A percentile compares a stretch with the other conserved stretches of the same genome.
Conservation (phyloP, 2,888 invertebrate species). For the Agapetus fuscipes region DNA sequence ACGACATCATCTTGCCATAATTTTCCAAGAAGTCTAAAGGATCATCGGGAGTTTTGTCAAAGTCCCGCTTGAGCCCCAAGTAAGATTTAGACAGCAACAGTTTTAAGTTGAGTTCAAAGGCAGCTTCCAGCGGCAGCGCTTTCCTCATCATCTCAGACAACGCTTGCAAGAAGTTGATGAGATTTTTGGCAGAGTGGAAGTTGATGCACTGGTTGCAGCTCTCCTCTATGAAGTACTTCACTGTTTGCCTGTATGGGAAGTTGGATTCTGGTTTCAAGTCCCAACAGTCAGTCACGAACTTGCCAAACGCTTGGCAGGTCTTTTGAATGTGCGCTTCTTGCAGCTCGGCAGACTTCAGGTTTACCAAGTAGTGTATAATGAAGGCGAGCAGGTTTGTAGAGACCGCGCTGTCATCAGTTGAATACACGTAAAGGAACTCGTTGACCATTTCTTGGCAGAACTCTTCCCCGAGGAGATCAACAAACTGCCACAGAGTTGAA, state of each 20-base stretch:
- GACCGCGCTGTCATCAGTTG: constrained; percentile 1
- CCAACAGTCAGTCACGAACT: constrained; percentile 13
- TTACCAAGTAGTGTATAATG: constrained; percentile 10
- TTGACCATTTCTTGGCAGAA: constrained; percentile 21
- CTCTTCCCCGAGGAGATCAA: constrained; percentile 23
- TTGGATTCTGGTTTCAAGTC: constrained; percentile 5
- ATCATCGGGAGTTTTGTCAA: no score
- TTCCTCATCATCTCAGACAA: constrained; percentile 9
- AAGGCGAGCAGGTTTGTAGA: constrained; percentile 8
- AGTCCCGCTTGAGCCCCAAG: constrained; percentile 1
- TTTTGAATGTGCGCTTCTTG: constrained; percentile 9
- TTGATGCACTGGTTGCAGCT: constrained; percentile 9
- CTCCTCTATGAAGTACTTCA: constrained; percentile 7
- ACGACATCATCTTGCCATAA: no score
- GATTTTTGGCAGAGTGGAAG: constrained; percentile 5
- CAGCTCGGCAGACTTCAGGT: constrained; percentile 6
- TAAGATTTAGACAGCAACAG: constrained; percentile 2
- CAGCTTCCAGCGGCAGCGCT: constrained; percentile 5
- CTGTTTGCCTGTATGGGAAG: constrained; percentile 5
- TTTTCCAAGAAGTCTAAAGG: no score
- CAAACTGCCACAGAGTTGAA: neutral
- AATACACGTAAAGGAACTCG: constrained; percentile 22
- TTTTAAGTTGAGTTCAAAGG: constrained; percentile 3
- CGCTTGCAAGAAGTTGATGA: constrained; percentile 4
- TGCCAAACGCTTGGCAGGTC: constrained; percentile 8